phyloP scores from a whole-genome alignment of 2,113 vertebrate genomes.

The Petrocephalus zakoni region DNA sequence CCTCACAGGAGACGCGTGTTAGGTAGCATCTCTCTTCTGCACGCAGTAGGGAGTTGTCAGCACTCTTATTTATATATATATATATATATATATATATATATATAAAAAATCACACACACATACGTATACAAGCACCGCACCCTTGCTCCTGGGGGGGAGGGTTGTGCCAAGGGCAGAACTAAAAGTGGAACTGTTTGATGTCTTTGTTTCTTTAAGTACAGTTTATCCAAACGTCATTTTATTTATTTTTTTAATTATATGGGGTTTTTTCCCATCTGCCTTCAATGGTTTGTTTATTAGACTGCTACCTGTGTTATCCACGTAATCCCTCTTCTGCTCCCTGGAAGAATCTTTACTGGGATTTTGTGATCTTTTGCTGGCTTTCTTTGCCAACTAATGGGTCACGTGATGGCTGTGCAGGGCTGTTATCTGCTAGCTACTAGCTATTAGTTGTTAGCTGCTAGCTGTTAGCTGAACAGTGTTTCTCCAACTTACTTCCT shows the following conservation, averaged over 20 bases:
- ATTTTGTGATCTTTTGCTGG: too few relatives aligned
- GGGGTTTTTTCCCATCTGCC: too few relatives aligned
- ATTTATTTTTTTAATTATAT: neutral
- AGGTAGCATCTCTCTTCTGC: neutral
- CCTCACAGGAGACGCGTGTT: neutral
- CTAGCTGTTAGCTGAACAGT: neutral
- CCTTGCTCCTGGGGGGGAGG: neutral
- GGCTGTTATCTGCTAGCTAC: neutral
- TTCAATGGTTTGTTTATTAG: neutral
- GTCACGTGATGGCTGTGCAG: neutral
- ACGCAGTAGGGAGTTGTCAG: neutral
- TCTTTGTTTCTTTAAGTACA: neutral
- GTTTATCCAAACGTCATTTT: neutral
- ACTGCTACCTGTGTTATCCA: neutral
- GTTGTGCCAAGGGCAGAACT: constrained; percentile 22
- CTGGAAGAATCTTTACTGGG: too few relatives aligned
- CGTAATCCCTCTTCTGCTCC: neutral
- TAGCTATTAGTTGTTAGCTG: neutral
- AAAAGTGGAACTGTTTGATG: neutral
- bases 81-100: too few relatives aligned
- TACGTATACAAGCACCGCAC: neutral
- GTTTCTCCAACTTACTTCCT: neutral
- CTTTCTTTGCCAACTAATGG: neutral
- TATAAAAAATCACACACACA: neutral
- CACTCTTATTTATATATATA: neutral